phyloP scores from a whole-genome alignment of 2,797 vertebrate species.

The Momotus momota region DNA sequence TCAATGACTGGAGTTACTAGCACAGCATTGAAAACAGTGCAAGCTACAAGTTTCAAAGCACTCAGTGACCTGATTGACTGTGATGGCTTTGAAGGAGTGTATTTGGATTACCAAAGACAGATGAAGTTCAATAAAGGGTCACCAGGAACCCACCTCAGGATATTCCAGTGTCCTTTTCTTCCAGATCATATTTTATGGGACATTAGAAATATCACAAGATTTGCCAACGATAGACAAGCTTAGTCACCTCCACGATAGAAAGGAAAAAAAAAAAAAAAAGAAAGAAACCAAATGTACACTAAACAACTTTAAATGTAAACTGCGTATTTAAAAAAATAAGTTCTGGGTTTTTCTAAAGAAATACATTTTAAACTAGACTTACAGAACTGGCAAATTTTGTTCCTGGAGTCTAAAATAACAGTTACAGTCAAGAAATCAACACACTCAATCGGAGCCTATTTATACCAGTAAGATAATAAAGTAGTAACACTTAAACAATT shows the following conservation, averaged over 20 bases:
- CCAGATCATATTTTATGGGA: not conserved
- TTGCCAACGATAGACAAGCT: not conserved
- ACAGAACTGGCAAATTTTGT: not conserved
- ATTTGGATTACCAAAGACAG: not conserved
- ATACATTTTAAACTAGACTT: not conserved
- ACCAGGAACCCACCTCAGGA: not conserved
- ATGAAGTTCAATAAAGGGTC: conserved; percentile 1
- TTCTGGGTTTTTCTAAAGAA: not conserved
- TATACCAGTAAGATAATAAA: not conserved
- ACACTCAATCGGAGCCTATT: not conserved
- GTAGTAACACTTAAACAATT: not conserved
- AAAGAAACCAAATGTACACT: not conserved
- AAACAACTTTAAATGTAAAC: not conserved
- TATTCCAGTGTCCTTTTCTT: not conserved
- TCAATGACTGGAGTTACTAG: not conserved
- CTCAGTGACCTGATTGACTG: not conserved
- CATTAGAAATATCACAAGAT: not conserved
- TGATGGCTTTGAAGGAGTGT: not conserved
- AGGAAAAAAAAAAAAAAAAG: not conserved
- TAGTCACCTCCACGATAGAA: not conserved
- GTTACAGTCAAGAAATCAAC: not conserved
- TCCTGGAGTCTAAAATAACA: not conserved
- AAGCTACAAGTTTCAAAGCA: not conserved
- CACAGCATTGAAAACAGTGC: not conserved
- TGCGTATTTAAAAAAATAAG: not conserved